Base-by-base conservation (phyloP, 2,113 vertebrate genomes). In the Cebidichthys violaceus region DNA sequence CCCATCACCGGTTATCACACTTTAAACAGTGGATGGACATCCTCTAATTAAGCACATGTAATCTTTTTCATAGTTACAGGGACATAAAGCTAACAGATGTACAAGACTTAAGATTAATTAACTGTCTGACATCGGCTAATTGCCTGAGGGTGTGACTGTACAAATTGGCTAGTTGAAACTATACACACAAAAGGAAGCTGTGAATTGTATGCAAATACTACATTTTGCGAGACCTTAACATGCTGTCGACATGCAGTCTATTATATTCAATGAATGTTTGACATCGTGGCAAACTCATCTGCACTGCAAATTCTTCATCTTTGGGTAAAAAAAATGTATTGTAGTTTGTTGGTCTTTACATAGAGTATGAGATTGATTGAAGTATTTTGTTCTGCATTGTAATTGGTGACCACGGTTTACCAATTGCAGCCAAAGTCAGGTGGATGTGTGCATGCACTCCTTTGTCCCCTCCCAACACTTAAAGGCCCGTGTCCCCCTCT, bases 391-490 rank as follows among this genome's bases (percentile, higher is more conserved):
- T 45, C 10, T 52, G 60, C 14, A 24, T 72, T 77, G 73, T 55
- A 70, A 75, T 52, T 70, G 17, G 47, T 68, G 72, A n/a, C 27
- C 27, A 35, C 13, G 9, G 20, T 35, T 39, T 27, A 13, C 59
- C 41, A 62, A 1, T 70, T 66, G 37, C 27, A 68, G 55, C 35
- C 55, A 41, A 29, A 47, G 18, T 70, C 57, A 69, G 67, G 22
- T 64, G n/a, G 55, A 57, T 55, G 31, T 17, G 13, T 62, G 39
- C n/a, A 24, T 54, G 22, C 8, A 1, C n/a, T 81, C 47, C 39
- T 81, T 57, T 87, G 71, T 71, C 31, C 52, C 41, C 39, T 77
- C 59, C 70, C 76, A 62, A 57, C 55, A 79, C 65, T 76, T 55
- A 70, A 65, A 85, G 66, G 37, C 65, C 68, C 33, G 72, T 24